These are phyloP conservation scores for Eristalis tenax DNA, from an alignment of 2,888 invertebrate genomes.

Conservation along the genomic window DNA sequence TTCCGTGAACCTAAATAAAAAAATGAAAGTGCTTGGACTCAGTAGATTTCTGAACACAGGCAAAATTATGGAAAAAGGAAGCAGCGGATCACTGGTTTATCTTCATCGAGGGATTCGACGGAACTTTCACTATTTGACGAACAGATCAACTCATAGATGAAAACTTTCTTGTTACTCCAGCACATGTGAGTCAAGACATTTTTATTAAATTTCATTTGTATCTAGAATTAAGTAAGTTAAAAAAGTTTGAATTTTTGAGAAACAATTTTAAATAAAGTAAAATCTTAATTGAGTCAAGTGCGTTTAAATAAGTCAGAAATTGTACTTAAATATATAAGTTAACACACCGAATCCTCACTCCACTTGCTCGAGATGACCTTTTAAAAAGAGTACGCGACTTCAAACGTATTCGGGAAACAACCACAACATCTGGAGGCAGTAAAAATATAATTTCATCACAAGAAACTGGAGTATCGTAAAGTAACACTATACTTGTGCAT, in stretches of 20 bases:
- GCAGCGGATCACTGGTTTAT: background rate
- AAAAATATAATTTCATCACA: too few species aligned
- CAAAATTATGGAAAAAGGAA: conserved; percentile 1
- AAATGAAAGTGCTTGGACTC: conserved; percentile 1
- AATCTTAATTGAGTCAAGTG: background rate
- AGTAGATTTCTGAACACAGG: background rate
- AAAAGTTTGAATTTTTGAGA: background rate
- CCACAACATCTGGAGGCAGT: too few species aligned
- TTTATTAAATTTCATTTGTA: conserved; percentile 9
- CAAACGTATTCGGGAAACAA: too few species aligned
- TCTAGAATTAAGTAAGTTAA: background rate
- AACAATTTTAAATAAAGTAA: background rate
- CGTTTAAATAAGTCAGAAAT: background rate
- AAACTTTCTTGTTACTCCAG: conserved; percentile 7
- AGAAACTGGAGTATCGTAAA: too few species aligned
- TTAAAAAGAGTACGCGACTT: too few species aligned
- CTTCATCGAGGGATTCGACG: conserved; percentile 13
- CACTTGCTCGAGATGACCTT: too few species aligned
- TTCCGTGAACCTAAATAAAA: conserved; percentile 8
- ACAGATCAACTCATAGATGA: conserved; percentile 13
- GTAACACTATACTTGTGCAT: too few species aligned
- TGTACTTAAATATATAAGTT: background rate
- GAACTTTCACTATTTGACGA: background rate
- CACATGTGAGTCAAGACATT: conserved; percentile 14
- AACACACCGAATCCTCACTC: too few species aligned